Conservation (phyloP, 2,113 vertebrate genomes). For the Trichomycterus rosablanca region DNA sequence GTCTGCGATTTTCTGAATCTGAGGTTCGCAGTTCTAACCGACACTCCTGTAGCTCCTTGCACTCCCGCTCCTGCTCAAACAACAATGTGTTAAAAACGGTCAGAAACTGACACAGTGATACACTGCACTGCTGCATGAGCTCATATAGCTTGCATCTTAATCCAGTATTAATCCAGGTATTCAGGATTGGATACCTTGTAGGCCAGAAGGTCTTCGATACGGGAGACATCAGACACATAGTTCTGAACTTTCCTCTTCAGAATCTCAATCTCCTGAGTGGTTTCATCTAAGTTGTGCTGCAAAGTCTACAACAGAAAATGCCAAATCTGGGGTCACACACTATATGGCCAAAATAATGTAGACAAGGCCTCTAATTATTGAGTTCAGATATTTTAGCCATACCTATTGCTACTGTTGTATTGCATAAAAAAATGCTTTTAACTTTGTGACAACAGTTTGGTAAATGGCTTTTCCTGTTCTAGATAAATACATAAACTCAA, state of each 20-base stretch:
- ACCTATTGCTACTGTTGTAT: too few species aligned
- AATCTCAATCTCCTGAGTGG: conserved; percentile 18
- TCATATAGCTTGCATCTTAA: background rate
- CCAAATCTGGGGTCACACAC: too few species aligned
- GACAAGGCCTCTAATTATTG: too few species aligned
- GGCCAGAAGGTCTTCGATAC: conserved; percentile 55
- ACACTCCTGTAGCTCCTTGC: conserved; percentile 65
- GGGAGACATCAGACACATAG: conserved; percentile 31
- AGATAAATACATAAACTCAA: too few species aligned
- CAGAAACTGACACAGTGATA: background rate
- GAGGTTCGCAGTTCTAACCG: conserved; percentile 57
- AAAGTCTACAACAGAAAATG: conserved; percentile 23
- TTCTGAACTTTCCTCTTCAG: conserved; percentile 44
- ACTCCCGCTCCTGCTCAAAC: conserved; percentile 67
- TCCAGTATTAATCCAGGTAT: background rate
- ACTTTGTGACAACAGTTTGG: too few species aligned
- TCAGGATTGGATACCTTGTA: conserved; percentile 57
- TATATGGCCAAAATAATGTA: too few species aligned
- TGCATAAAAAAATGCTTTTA: too few species aligned
- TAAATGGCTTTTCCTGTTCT: too few species aligned
- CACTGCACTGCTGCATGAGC: background rate
- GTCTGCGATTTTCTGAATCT: conserved; percentile 59
- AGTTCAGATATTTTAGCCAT: too few species aligned
- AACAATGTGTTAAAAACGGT: background rate
- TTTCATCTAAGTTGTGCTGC: conserved; percentile 36